Base-by-base conservation (phyloP, 2,797 vertebrate species). In the Danionella dracula region DNA sequence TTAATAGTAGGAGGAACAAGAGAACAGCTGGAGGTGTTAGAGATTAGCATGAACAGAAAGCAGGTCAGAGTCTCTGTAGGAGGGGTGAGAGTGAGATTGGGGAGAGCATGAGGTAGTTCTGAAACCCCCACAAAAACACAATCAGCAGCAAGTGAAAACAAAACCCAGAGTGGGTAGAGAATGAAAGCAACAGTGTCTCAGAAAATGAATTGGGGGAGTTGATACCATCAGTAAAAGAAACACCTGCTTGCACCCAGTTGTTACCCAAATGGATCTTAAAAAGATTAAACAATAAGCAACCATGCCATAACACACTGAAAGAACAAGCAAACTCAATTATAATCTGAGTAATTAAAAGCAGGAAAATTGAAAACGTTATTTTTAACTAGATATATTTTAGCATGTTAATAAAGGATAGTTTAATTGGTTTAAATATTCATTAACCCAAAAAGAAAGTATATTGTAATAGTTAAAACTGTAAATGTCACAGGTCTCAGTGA, bases 21-120 rank as follows among this genome's bases (percentile, higher is more conserved):
- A 44, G 42, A 72, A 72, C 72, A 72, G 59, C 64, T 78, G 74
- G 38, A 54, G 57, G 55, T 58, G 71, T 74, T 54, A 66, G 40
- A 71, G 63, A 61, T 40, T 78, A 75, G 46, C 34, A 38, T 56
- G 70, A 56, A 46, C 48, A 68, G 70, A 73, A 68, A 60, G 44
- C 41, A 56, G 63, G 58, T 66, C 57, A 60, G 15, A 31, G 46
- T n/a, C 38, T 53, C 42, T 35, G 7, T 61, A n/a, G 17, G 42
- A 13, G 38, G 54, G 55, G 4, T 27, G 3, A 3, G 3, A 27
- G 23, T 27, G 23, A 27, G 23, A 27, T 27, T 27, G 23, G 32
- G 13, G 45, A 64, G 34, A 61, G 35, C 32, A 57, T 57, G 31
- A 12, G 2, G 60, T 21, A 37, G 17, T 41, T 60, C 29, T 48